Evolutionary conservation across 2,888 invertebrate species (phyloP), one percentile per base, ranked within the genome.

Genomic region (Eilema depressum): DNA sequence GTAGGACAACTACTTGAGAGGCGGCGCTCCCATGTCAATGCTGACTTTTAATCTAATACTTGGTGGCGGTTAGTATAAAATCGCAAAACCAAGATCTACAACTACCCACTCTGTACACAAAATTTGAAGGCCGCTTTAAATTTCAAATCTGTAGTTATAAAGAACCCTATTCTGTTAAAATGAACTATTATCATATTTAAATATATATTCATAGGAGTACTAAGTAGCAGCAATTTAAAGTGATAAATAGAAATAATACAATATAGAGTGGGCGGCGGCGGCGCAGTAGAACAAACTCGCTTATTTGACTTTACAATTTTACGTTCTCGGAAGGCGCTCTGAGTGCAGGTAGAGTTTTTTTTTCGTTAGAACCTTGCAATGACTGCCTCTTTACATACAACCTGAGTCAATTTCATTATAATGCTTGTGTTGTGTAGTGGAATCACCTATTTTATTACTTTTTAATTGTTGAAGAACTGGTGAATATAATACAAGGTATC

Each of bases 251-350:
- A 80, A 77, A 84, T 82, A 81, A 85, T 81, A 85, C 81, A 82
- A 81, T 79, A 76, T 73, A 73, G 76, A 75, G 66, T 69, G 74
- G 57, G 73, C 68, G 69, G 70, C 76, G 77, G 74, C 73, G 41
- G 59, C 47, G 64, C 68, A 37, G 86, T 84, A 87, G 85, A 90
- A 89, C 88, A 89, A 89, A 91, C 91, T 87, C 81, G 78, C 83
- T 84, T 93, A 85, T 93, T 93, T 93, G 89, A 88, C 85, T 91
- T 92, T 87, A 92, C 90, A 92, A 93, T 93, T 91, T 90, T 87
- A 91, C 88, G 85, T 94, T 94, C 94, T 89, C 70, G 82, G 93
- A 94, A 94, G 88, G 88, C 83, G 86, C 85, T 82, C 83, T 83
- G 81, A 83, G 81, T 84, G 86, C 93, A 93, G 93, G 94, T 94